Base-by-base conservation (phyloP, 1,140 invertebrate genomes). In the Drosophila burlai region DNA sequence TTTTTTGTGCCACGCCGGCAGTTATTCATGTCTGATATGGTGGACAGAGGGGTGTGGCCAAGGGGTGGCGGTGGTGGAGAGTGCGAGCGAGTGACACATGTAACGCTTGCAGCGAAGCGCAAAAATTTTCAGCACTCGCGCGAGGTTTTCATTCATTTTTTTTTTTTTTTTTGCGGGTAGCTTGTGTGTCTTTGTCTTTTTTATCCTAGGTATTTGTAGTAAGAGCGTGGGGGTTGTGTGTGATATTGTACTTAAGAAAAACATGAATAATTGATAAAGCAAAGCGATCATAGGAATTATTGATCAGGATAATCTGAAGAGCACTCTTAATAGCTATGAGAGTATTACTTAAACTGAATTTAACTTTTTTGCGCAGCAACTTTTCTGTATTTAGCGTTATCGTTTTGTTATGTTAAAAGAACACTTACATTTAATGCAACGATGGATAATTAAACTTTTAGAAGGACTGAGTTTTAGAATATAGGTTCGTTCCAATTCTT, bases 91-190 rank as follows among this genome's bases (percentile, higher is more conserved):
- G 64, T 69, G 50, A 73, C 73, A 84, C 67, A 68, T 73, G 83
- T 81, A 81, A 59, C 63, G 63, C 69, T 66, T 60, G 69, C 79
- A 85, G 76, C 71, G 43, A 60, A 42, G 57, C 38, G 46, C 40
- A 71, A 77, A 76, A 71, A 63, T 77, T 66, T 76, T 52, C 59
- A 52, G 26, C 54, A 74, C 58, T 73, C 63, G 63, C 42, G 67
- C 46, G 54, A 65, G 71, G 74, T 50, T 60, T 43, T 38, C 21
- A 16, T 24, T n/a, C 38, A 38, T 45, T 64, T 52, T 34, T 13
- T 31, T 9, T 9, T 63, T 59, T 8, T 42, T 42, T 6, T 59
- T 47, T 24, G 18, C 5, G 43, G 18, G 10, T 21, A 13, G 26
- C 24, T 11, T 2, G 24, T 15, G n/a, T 40, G 31, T 76, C 50